Evolutionary conservation across 2,113 vertebrate genomes (phyloP).

Genomic region (Protobothrops mucrosquamatus): DNA sequence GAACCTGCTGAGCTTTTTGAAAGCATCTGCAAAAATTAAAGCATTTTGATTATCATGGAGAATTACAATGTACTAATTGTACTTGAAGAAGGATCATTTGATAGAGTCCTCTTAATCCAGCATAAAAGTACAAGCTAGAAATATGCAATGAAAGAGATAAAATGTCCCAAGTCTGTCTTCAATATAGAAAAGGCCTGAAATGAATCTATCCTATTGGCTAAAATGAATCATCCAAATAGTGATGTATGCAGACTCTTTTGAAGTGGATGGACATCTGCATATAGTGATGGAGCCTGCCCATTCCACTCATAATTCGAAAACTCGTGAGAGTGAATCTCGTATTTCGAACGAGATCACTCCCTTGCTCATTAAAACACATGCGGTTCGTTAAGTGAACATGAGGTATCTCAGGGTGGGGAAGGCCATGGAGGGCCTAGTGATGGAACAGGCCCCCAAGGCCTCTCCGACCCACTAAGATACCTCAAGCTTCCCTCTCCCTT

Average conservation of each 20-base stretch:
- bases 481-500: too few species aligned
- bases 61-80: constrained; percentile 72
- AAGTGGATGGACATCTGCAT: constrained; percentile 83
- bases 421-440: too few species aligned
- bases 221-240: constrained; percentile 90
- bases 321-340: too few species aligned
- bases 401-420: too few species aligned
- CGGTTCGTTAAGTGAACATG: too few species aligned
- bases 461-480: too few species aligned
- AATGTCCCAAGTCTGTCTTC: constrained; percentile 77
- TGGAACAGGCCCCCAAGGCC: too few species aligned
- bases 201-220: constrained; percentile 85
- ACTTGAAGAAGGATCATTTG: constrained; percentile 87
- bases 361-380: too few species aligned
- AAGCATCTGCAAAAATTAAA: neutral
- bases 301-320: too few species aligned
- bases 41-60: constrained; percentile 73
- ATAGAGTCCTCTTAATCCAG: constrained; percentile 78
- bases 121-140: constrained; percentile 60
- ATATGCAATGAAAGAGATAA: constrained; percentile 87
- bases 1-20: neutral
- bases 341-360: too few species aligned
- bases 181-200: constrained; percentile 71
- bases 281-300: constrained; percentile 76
- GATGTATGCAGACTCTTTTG: constrained; percentile 84